A percentile compares a stretch with the other conserved stretches of the same genome.
Conservation (phyloP, 2,888 invertebrate genomes). For the Dioctria linearis region DNA sequence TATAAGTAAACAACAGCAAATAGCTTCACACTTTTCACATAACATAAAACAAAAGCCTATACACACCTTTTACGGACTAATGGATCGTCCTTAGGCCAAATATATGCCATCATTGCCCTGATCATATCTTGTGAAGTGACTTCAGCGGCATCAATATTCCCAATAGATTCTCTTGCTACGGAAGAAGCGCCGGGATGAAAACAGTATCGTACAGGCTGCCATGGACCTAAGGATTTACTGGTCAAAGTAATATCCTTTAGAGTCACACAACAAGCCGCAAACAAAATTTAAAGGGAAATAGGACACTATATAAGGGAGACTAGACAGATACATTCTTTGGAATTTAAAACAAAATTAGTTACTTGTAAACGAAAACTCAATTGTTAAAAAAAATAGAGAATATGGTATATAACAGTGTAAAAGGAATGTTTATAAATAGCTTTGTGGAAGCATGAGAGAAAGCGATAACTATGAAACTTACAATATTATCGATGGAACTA, state of each 20-base stretch:
- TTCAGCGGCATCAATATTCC: constrained; percentile 76
- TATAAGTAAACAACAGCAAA: constrained; percentile 66
- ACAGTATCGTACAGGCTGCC: constrained; percentile 78
- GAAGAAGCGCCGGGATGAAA: constrained; percentile 90
- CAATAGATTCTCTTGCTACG: constrained; percentile 73
- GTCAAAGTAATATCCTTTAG: constrained; percentile 51
- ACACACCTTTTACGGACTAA: constrained; percentile 67
- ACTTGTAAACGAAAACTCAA: background rate
- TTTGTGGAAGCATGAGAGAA: too few relatives aligned
- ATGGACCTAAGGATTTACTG: constrained; percentile 66
- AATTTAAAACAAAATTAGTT: background rate
- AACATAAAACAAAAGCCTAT: background rate
- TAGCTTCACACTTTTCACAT: background rate
- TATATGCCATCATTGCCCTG: constrained; percentile 89
- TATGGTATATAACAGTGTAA: background rate
- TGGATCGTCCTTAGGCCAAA: constrained; percentile 90
- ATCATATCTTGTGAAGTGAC: constrained; percentile 86
- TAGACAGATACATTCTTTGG: background rate
- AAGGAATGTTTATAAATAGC: too few relatives aligned
- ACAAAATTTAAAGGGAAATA: constrained; percentile 60
- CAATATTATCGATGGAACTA: background rate
- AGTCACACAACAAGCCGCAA: constrained; percentile 68
- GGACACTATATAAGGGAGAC: background rate
- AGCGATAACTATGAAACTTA: background rate
- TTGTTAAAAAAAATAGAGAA: too few relatives aligned